A percentile compares a stretch with the other conserved stretches of the same genome.
Evolutionary conservation across 2,888 invertebrate genomes (phyloP).

Genomic region (Acanthosepion lycidas): DNA sequence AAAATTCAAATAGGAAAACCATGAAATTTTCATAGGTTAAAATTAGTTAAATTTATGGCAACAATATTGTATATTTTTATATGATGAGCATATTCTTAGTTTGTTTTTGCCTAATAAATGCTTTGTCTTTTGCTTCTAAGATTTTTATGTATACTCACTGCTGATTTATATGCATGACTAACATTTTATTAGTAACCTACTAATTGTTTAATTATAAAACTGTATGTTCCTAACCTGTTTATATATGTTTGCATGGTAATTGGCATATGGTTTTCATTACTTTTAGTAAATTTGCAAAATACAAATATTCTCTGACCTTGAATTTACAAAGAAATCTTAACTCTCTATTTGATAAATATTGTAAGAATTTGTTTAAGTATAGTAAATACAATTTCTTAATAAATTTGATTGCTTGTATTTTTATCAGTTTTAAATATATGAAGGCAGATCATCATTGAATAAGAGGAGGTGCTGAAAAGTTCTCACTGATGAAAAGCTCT

Average conservation of each 20-base stretch:
- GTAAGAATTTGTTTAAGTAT: not conserved
- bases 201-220: not conserved
- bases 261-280: not conserved
- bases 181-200: not conserved
- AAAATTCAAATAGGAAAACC: too few species aligned
- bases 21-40: too few species aligned
- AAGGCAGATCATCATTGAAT: too few species aligned
- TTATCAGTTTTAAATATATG: too few species aligned
- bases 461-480: too few species aligned
- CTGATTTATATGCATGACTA: slow-evolving; percentile 15
- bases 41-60: too few species aligned
- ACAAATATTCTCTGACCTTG: not conserved
- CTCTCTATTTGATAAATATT: not conserved
- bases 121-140: not conserved
- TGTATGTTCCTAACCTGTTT: not conserved
- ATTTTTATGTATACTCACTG: not conserved
- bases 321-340: not conserved
- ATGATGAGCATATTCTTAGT: too few species aligned
- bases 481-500: too few species aligned
- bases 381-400: too few species aligned
- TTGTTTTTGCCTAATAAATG: not conserved
- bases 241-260: not conserved
- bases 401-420: too few species aligned
- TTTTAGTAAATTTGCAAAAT: not conserved
- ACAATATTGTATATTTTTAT: too few species aligned